Base-by-base conservation (phyloP, 2,113 vertebrate species). In the Siphamia tubifer region DNA sequence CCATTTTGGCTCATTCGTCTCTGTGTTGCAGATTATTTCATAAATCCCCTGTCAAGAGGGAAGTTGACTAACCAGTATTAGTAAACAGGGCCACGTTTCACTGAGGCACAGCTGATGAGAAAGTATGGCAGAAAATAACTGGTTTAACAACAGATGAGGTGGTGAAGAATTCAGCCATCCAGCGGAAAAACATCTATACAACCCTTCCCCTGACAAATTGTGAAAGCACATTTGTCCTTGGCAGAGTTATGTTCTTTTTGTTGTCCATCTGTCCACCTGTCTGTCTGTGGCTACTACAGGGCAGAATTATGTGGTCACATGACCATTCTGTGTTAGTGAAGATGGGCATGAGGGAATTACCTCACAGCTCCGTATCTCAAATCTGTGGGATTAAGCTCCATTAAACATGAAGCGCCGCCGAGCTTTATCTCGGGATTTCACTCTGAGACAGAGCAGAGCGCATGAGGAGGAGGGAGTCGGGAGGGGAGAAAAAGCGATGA, bases 341-440 rank as follows among this genome's bases (percentile, higher is more conserved):
- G 82, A 86, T 53, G 69, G 84, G 83, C 80, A 71, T 21, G 51
- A 52, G 75, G 84, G 88, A 90, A 89, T 90, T 89, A 89, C 82
- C 84, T 89, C 82, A 74, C 82, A 83, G 83, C 82, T 81, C 87
- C 64, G 80, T 90, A 90, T 91, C 88, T 91, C 81, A 89, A 91
- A 92, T 90, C 87, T 86, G 84, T 74, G 77, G 89, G 89, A 93
- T 93, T 91, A 91, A 89, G 90, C 87, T 91, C 90, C 89, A 92
- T 93, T 93, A 90, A 93, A 91, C 89, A 92, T 82, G 74, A 80
- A 89, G 86, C 84, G 67, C 79, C 35, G 81, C 57, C 17, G 44
- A 86, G 89, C 83, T 90, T 91, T 90, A 92, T 92, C 84, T 90
- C 58, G 55, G 82, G 87, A 87, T 90, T 91, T 88, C 86, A 83